Base-by-base conservation (phyloP, 2,113 vertebrate species). In the Seriola aureovittata region DNA sequence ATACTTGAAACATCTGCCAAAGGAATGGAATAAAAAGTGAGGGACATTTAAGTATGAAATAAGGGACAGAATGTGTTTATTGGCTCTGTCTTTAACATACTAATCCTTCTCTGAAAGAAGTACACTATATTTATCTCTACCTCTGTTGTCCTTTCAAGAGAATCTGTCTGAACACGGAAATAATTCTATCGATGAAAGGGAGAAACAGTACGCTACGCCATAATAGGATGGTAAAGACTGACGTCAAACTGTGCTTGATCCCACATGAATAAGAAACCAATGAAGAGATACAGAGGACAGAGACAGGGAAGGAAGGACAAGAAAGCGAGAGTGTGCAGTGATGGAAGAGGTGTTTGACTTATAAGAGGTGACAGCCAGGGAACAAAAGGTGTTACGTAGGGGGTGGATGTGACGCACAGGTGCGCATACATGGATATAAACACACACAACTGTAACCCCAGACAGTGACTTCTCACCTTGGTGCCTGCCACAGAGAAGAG, bases 351-450 rank as follows among this genome's bases (percentile, higher is more conserved):
- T 29, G 74, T 82, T 34, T 62, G 75, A 79, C 59, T 55, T 52
- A 69, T 29, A 12, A 1, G 57, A 62, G 63, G 44, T 70, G 81
- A 75, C 74, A 77, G 71, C 54, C 14, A 13, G n/a, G 25, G 59
- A 76, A 63, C 79, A 64, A 54, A 74, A 78, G 73, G 64, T 83
- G 44, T 62, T 52, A 66, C 34, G 11, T 16, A 23, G 74, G 57
- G 1, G 75, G n/a, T 21, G 75, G 62, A 74, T 0, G 13, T 82
- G 80, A 81, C 34, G 8, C 52, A 57, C 34, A 54, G 66, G 48
- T 44, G 73, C 25, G 38, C 57, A 36, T 7, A 21, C 16, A n/a
- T 8, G 1, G 29, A 65, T 21, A 1, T 8, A 5, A 59, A 70
- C 42, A 60, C 67, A 65, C 76, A 48, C 66, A 65, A 32, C 38